These are phyloP conservation scores for Lanius collurio DNA, from an alignment of 2,113 vertebrate genomes.

Conservation along the genomic window DNA sequence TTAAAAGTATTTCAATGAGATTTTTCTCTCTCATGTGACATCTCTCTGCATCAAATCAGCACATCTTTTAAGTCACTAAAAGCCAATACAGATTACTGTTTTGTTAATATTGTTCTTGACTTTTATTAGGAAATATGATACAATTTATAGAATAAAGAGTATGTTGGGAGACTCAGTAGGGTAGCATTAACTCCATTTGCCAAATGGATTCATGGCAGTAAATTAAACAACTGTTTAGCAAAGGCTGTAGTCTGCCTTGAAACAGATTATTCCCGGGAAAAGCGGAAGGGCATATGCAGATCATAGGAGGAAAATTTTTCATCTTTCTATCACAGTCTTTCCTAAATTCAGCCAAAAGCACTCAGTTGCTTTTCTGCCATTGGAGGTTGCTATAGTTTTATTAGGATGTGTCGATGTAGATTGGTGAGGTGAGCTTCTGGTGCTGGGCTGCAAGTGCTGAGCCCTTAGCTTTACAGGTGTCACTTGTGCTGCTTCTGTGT, in stretches of 20 bases:
- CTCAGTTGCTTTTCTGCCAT: not conserved
- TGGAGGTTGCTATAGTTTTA: not conserved
- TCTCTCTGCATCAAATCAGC: not conserved
- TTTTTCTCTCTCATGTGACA: slow-evolving; percentile 10
- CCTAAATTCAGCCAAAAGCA: not conserved
- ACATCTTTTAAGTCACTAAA: not conserved
- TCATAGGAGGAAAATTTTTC: not conserved
- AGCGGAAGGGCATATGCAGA: not conserved
- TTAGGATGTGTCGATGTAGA: not conserved
- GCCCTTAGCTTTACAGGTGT: not conserved
- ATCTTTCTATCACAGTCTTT: not conserved
- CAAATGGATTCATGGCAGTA: not conserved
- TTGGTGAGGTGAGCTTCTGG: not conserved
- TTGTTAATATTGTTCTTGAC: slow-evolving; percentile 48
- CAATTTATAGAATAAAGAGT: slow-evolving; percentile 11
- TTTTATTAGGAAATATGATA: slow-evolving; percentile 47
- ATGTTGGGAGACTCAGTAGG: not conserved
- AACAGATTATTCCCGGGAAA: not conserved
- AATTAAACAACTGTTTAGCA: slow-evolving; percentile 27
- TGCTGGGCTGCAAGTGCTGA: not conserved
- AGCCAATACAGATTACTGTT: not conserved
- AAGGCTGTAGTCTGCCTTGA: not conserved
- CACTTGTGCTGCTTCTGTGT: not conserved
- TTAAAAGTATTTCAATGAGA: not conserved
- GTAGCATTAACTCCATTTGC: slow-evolving; percentile 16